phyloP scores from a whole-genome alignment of 2,888 invertebrate genomes.

The Apamea crenata region DNA sequence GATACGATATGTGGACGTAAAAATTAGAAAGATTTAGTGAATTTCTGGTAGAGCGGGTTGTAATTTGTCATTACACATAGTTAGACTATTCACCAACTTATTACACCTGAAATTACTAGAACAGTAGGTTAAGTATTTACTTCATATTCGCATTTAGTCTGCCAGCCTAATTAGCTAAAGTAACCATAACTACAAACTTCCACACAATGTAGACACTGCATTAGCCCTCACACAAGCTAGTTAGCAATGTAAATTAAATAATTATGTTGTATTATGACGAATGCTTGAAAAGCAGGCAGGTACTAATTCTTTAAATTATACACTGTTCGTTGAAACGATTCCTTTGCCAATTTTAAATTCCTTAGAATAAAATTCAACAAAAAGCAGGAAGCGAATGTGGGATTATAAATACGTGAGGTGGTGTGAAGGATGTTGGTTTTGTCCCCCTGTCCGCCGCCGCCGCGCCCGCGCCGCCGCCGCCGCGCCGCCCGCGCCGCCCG shows the following conservation, averaged over 20 bases:
- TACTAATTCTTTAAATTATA: slow-evolving; percentile 66
- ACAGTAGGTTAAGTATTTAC: background rate
- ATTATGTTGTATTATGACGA: slow-evolving; percentile 49
- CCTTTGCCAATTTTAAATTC: slow-evolving; percentile 80
- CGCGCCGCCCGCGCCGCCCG: slow-evolving; percentile 62
- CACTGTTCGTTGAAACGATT: slow-evolving; percentile 70
- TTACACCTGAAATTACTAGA: background rate
- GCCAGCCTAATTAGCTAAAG: slow-evolving; percentile 40
- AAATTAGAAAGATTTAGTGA: background rate
- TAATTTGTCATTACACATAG: background rate
- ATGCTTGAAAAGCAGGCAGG: slow-evolving; percentile 33
- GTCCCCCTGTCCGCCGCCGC: slow-evolving; percentile 74
- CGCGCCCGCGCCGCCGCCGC: slow-evolving; percentile 43
- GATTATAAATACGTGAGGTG: slow-evolving; percentile 88
- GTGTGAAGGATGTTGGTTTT: slow-evolving; percentile 87
- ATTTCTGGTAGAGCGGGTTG: background rate
- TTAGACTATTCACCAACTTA: background rate
- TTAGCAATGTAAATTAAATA: slow-evolving; percentile 64
- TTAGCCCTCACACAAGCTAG: slow-evolving; percentile 48
- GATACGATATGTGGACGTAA: background rate
- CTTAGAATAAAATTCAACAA: slow-evolving; percentile 84
- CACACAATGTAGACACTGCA: slow-evolving; percentile 46
- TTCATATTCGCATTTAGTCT: slow-evolving; percentile 35
- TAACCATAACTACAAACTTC: slow-evolving; percentile 57
- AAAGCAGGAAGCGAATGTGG: slow-evolving; percentile 87